These are phyloP conservation scores for Chelmon rostratus DNA, from an alignment of 2,797 vertebrate genomes.

Conservation along the genomic window DNA sequence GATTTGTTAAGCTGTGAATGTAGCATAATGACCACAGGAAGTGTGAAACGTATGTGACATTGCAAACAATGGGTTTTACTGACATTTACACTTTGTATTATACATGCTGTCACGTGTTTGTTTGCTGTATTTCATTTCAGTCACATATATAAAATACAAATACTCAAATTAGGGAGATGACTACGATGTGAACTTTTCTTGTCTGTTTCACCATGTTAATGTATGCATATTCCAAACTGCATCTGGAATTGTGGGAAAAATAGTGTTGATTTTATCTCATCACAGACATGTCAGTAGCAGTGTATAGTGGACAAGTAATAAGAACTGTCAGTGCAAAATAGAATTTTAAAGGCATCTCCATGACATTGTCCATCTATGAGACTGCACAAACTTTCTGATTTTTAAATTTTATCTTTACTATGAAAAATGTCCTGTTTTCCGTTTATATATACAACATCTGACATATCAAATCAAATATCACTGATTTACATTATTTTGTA, in stretches of 20 bases:
- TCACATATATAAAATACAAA: neutral
- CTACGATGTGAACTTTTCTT: neutral
- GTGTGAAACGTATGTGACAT: slow-evolving; percentile 4
- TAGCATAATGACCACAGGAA: neutral
- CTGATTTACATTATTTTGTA: no score
- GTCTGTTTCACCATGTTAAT: neutral
- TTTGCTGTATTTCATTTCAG: neutral
- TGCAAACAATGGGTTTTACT: neutral
- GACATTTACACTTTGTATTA: neutral
- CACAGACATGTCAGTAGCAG: no score
- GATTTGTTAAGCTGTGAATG: neutral
- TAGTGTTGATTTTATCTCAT: no score
- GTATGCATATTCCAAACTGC: neutral
- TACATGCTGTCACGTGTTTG: neutral
- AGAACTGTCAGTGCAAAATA: no score
- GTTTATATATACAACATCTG: no score
- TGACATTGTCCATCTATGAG: no score
- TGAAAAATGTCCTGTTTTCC: no score
- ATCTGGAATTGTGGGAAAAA: no score
- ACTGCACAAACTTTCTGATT: no score
- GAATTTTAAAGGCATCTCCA: no score
- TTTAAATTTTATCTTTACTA: no score
- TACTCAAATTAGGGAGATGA: neutral
- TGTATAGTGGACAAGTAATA: no score
- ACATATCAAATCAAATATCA: neutral